phyloP scores from a whole-genome alignment of 2,888 invertebrate genomes.

The Drosophila greeni region DNA sequence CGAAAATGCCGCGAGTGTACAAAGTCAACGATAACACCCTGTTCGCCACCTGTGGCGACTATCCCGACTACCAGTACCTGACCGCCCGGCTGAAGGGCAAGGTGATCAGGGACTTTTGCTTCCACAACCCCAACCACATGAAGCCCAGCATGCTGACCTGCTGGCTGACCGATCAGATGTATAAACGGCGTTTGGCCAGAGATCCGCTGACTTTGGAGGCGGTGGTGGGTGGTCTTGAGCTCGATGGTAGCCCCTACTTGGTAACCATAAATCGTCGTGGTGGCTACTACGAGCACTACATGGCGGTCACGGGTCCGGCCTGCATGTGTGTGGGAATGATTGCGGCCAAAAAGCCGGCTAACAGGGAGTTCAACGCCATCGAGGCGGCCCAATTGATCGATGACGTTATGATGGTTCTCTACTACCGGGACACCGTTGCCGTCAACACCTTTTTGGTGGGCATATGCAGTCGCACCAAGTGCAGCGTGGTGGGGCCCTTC shows the following conservation, averaged over 20 bases:
- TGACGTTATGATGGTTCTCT: too few species aligned
- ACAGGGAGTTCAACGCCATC: background rate
- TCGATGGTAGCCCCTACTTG: background rate
- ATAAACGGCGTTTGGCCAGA: background rate
- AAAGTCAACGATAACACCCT: background rate
- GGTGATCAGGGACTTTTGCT: background rate
- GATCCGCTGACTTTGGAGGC: background rate
- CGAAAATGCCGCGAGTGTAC: background rate
- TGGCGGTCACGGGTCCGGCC: background rate
- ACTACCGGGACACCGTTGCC: background rate
- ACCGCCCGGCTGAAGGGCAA: background rate
- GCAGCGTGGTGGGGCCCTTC: background rate
- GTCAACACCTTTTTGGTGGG: background rate
- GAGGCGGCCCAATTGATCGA: background rate
- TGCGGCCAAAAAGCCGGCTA: rapidly evolving
- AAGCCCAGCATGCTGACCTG: background rate
- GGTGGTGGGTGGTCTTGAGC: background rate
- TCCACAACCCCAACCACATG: rapidly evolving
- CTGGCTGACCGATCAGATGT: background rate
- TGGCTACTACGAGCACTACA: background rate
- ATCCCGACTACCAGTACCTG: background rate
- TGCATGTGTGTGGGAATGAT: background rate
- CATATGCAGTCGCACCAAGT: background rate
- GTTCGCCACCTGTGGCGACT: background rate
- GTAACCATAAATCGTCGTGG: background rate